Conservation (phyloP, 2,797 vertebrate species). For the Fringilla coelebs region DNA sequence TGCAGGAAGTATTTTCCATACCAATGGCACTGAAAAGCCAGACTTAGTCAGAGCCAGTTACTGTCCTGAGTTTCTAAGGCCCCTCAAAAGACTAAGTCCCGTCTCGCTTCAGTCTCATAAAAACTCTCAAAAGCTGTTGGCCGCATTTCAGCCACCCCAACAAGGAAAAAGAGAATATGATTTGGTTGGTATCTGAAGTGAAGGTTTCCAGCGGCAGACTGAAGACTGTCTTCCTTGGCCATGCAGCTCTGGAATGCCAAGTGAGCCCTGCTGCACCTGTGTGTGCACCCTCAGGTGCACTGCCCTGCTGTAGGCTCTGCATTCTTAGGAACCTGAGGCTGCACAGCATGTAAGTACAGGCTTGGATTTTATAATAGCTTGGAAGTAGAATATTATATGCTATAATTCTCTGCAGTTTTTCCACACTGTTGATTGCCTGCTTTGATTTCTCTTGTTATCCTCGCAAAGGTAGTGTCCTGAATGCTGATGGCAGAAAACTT, state of each 20-base stretch:
- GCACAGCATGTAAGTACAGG: not conserved
- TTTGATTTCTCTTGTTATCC: not conserved
- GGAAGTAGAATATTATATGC: not conserved
- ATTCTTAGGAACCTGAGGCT: not conserved
- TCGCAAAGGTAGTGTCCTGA: not conserved
- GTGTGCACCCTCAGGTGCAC: fast-evolving
- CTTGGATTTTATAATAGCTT: not conserved
- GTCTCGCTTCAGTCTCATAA: not conserved
- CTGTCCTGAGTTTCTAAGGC: not conserved
- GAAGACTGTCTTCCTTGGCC: fast-evolving
- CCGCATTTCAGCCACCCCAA: fast-evolving
- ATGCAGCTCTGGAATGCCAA: not conserved
- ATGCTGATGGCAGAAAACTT: not conserved
- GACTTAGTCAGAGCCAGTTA: not conserved
- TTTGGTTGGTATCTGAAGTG: not conserved
- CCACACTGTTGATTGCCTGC: not conserved
- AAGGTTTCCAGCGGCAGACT: not conserved
- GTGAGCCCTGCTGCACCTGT: not conserved
- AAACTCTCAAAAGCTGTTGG: not conserved
- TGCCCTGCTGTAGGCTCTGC: not conserved
- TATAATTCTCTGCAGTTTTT: not conserved
- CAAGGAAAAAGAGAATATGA: fast-evolving
- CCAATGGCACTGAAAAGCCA: not conserved
- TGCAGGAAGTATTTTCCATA: not conserved
- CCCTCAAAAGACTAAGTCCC: not conserved